These are phyloP conservation scores for Chlorodrepanis virens DNA, from an alignment of 2,113 vertebrate genomes.

Conservation along the genomic window DNA sequence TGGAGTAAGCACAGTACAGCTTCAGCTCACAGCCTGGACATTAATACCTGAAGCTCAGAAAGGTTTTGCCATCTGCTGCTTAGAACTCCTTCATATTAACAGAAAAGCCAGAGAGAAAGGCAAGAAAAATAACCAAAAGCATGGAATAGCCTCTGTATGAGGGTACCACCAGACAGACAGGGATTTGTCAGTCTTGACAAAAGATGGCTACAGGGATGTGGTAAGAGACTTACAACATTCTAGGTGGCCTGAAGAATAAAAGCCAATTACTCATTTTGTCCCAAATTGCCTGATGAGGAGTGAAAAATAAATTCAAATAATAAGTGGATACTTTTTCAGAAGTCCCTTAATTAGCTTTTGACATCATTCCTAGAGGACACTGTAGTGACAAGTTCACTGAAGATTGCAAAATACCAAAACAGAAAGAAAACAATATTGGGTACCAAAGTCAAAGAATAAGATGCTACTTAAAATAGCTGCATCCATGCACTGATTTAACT, in stretches of 20 bases:
- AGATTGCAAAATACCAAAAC: slow-evolving; percentile 51
- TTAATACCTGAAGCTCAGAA: not conserved
- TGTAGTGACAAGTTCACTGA: slow-evolving; percentile 83
- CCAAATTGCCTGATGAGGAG: not conserved
- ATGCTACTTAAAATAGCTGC: not conserved
- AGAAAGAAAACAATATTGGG: not conserved
- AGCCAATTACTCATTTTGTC: not conserved
- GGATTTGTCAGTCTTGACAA: not conserved
- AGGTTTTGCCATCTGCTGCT: not conserved
- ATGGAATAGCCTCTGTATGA: not conserved
- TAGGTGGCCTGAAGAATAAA: not conserved
- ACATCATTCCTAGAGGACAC: not conserved
- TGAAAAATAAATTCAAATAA: not conserved
- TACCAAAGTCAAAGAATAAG: not conserved
- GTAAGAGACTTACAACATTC: not conserved
- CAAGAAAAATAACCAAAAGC: not conserved
- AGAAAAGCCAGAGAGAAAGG: not conserved
- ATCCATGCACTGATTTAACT: not conserved
- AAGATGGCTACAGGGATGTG: not conserved
- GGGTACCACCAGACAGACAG: not conserved
- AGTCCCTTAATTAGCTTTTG: not conserved
- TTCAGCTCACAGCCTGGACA: not conserved
- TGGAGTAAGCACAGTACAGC: not conserved
- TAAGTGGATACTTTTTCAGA: not conserved
- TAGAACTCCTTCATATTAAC: not conserved